Base-by-base conservation (phyloP, 2,113 vertebrate species). In the Eptesicus fuscus region DNA sequence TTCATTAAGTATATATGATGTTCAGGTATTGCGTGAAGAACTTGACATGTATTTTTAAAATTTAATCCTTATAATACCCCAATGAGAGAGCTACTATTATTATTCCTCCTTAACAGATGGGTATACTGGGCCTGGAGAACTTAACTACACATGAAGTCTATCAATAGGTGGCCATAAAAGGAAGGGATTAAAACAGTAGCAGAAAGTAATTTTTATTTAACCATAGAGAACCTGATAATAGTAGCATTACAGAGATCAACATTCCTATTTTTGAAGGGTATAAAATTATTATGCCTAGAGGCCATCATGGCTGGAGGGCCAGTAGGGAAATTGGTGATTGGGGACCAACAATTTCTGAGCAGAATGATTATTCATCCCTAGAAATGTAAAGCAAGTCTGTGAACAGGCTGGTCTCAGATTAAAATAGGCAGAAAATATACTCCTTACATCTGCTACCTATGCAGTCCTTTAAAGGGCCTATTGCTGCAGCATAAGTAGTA, bases 181-280 rank as follows among this genome's bases (percentile, higher is more conserved):
- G 77, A 95, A 91, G 17, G 25, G 59, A 88, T 92, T 92, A 69
- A 88, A 83, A 88, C 28, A 67, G 56, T 28, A 56, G 37, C 37
- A 92, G 40, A 88, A 76, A 83, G 32, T 95, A 47, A 88, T 61
- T 92, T 82, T 82, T 73, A 87, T 82, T 76, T 83, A 87, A 56
- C 40, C 30, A 59, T 28, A 83, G 40, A 67, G 40, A 92, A 88
- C 28, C 9, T 88, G n/a, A 92, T 59, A 69, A 87, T 44, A 44
- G 30, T 56, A 86, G 53, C 56, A 65, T 30, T 65, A 91, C 23
- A 53, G 35, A 82, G 37, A 87, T 83, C 59, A 88, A 49, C 59
- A 88, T 88, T 76, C 40, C 40, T 47, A 42, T 76, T 92, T 53
- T 83, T 77, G 11, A 3, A 82, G 59, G 65, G 37, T 32, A 91